Base-by-base conservation (phyloP, 2,797 vertebrate genomes). In the Euthynnus affinis region DNA sequence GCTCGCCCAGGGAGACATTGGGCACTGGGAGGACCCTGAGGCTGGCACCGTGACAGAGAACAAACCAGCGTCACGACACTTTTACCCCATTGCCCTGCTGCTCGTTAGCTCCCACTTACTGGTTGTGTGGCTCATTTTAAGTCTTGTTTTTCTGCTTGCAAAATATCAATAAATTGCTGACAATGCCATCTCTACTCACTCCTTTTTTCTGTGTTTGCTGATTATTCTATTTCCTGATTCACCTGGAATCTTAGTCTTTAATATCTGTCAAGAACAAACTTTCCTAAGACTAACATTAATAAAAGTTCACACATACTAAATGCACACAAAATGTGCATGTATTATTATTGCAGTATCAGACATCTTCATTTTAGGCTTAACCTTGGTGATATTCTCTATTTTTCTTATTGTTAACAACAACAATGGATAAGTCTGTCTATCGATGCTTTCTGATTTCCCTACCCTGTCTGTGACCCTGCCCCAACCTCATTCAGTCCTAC, bases 91-190 rank as follows among this genome's bases (percentile, higher is more conserved):
- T 94, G 98, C 98, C 92, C 96, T 99, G 94, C 97, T 99, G 94
- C 98, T 99, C 80, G 98, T 99, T 96, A 99, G 98, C 96, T 99
- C 98, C 64, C 98, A 99, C 94, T 95, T 99, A 95, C 97, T 99
- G 95, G 98, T 99, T 62, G 98, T 99, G 94, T 99, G 98, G 98
- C 97, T 99, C 93, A 99, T 99, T 96, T 96, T 99, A 97, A 99
- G 98, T 98, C 98, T 99, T 92, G 98, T 99, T 88, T 97, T 99
- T 96, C 96, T 99, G 94, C 96, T 99, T 97, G 98, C 98, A 96
- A 99, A 99, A 97, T 99, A 99, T 95, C 98, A 99, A 98, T 99
- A 97, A 98, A 97, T 93, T 95, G 91, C 93, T 94, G 87, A 93
- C 88, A 91, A 91, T 89, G 91, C 91, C 86, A 91, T 92, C 87